phyloP scores from a whole-genome alignment of 2,797 vertebrate species.

The Capromys pilorides region DNA sequence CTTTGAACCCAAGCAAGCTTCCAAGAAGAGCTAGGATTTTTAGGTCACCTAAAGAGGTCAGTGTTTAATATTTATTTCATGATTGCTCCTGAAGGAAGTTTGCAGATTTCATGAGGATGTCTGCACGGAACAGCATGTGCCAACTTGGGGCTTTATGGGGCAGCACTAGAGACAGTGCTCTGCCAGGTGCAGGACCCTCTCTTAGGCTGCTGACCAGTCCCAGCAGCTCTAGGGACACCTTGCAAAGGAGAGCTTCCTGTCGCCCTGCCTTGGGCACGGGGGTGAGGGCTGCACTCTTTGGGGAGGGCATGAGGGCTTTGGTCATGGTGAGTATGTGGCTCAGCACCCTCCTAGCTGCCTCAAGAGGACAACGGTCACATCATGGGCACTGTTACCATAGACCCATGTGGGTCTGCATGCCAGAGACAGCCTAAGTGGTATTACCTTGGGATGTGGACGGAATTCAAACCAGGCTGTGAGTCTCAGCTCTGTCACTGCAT shows the following conservation, averaged over 20 bases:
- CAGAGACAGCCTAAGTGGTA: fast-evolving
- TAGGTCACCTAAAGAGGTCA: not conserved
- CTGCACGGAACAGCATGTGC: not conserved
- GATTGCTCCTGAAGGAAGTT: not conserved
- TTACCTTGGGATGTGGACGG: fast-evolving
- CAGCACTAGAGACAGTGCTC: too few species aligned
- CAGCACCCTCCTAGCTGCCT: not conserved
- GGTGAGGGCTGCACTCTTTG: fast-evolving
- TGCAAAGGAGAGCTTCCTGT: not conserved
- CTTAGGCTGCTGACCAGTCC: not conserved
- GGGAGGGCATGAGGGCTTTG: not conserved
- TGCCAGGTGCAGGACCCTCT: not conserved
- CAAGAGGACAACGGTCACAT: not conserved
- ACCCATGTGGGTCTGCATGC: fast-evolving
- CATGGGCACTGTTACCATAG: too few species aligned
- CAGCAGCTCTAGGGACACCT: not conserved
- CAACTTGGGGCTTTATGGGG: too few species aligned
- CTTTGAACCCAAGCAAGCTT: not conserved
- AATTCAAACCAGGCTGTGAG: fast-evolving
- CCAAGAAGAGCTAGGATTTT: not conserved
- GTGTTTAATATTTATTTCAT: not conserved
- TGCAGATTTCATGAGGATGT: not conserved
- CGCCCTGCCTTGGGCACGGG: fast-evolving
- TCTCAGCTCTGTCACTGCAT: too few species aligned
- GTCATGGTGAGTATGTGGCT: not conserved